These are phyloP conservation scores for Carcina quercana DNA, from an alignment of 2,888 invertebrate species.

Conservation along the genomic window DNA sequence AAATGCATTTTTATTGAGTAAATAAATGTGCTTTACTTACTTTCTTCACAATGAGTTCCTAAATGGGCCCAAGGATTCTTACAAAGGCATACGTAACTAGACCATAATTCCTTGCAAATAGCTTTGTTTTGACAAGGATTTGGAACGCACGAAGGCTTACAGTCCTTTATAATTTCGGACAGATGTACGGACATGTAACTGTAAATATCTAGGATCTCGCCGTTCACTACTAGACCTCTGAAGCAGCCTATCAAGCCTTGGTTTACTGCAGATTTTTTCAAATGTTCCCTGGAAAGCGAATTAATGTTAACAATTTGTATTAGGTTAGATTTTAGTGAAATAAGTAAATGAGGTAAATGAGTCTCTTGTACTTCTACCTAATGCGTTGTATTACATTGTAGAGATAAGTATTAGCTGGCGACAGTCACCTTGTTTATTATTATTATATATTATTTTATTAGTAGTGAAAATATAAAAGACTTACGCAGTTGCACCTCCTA, in stretches of 20 bases:
- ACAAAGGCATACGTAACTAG: conserved; percentile 93
- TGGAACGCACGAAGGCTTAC: conserved; percentile 94
- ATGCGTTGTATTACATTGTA: no score
- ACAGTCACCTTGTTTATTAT: no score
- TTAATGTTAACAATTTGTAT: no score
- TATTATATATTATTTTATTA: no score
- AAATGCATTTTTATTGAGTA: not conserved
- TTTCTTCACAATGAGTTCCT: conserved; percentile 92
- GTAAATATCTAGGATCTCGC: conserved; percentile 92
- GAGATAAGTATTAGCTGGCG: no score
- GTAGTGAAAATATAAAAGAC: no score
- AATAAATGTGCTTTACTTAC: conserved; percentile 69
- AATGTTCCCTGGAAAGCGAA: conserved; percentile 81
- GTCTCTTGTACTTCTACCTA: no score
- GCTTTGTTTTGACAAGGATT: conserved; percentile 95
- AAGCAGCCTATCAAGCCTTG: conserved; percentile 96
- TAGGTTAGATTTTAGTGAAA: no score
- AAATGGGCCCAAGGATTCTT: conserved; percentile 94
- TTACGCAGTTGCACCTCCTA: conserved; percentile 94
- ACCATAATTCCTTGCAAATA: conserved; percentile 93
- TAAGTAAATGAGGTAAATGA: no score
- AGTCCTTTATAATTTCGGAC: conserved; percentile 93
- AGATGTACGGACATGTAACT: conserved; percentile 94
- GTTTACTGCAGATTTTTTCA: conserved; percentile 87
- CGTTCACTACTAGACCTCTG: conserved; percentile 92